Evolutionary conservation across 1,140 invertebrate species (phyloP), one percentile per base, ranked within the genome.

Genomic region (Sycophaga agraensis): DNA sequence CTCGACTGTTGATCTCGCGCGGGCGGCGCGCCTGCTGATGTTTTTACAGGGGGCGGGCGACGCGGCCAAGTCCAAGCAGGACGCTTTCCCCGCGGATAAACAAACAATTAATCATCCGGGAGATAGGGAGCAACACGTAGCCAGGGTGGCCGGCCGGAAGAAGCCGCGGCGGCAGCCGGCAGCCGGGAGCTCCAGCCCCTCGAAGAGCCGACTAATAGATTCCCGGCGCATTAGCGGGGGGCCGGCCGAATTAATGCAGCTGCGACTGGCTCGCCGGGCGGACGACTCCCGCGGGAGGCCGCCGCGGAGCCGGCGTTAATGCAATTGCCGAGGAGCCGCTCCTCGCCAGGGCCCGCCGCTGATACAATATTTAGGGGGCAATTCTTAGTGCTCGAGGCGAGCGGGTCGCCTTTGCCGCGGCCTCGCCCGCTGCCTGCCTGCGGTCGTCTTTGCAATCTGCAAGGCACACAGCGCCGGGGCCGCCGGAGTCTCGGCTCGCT

Each of bases 281-380:
- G 40, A 59, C 49, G 42, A 57, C 43, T 57, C 40, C 39, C 57
- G n/a, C 40, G n/a, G 16, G n/a, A 3, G 9, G 8, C 3, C 14
- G 28, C 40, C 48, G 34, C 17, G 58, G 49, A 51, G 26, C 31
- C 60, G 56, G 39, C 55, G 60, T 69, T 70, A 69, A 70, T 70
- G 68, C 68, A 68, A 67, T 70, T 70, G 65, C 59, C 50, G n/a
- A 19, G 9, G 26, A 69, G 64, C 51, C 65, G 55, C 66, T 46
- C 9, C 6, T 5, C n/a, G 63, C 62, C 60, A 16, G 59, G 53
- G 17, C 49, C 51, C 16, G 35, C 35, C 37, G 46, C 56, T 70
- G 65, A 73, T 75, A 67, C 67, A 74, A 71, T 73, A 76, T 75
- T 76, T 73, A 76, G 73, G 24, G 66, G 34, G 68, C 67, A 72